These are phyloP conservation scores for Hippoglossus stenolepis DNA, from an alignment of 2,113 vertebrate species.

Conservation along the genomic window DNA sequence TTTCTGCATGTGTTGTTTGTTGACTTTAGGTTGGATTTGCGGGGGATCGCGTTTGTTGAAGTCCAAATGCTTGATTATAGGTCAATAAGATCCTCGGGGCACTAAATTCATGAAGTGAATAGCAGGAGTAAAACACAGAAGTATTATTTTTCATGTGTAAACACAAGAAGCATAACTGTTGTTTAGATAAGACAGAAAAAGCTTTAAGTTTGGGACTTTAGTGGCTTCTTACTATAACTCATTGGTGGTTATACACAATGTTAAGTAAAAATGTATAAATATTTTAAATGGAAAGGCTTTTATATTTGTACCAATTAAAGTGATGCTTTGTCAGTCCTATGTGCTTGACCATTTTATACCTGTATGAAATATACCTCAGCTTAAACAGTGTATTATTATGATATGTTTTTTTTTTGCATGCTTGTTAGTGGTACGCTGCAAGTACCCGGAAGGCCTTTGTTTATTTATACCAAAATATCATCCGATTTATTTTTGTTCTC, in stretches of 20 bases:
- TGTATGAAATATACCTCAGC: background rate
- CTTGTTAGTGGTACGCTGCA: constrained; percentile 11
- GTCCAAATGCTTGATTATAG: background rate
- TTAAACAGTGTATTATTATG: too few species aligned
- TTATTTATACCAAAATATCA: constrained; percentile 16
- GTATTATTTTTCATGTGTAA: background rate
- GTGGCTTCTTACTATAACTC: background rate
- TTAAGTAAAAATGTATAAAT: background rate
- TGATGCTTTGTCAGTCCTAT: too few species aligned
- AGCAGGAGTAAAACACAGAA: background rate
- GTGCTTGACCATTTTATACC: too few species aligned
- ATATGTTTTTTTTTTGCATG: background rate
- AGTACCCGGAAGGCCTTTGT: constrained; percentile 18
- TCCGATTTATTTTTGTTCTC: constrained; percentile 24
- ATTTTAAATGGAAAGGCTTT: too few species aligned
- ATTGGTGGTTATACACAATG: background rate
- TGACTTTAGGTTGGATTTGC: background rate
- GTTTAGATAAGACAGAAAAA: background rate
- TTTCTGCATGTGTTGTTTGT: background rate
- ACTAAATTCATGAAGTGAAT: background rate
- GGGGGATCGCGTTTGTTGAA: background rate
- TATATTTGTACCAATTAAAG: too few species aligned
- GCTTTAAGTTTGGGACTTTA: background rate
- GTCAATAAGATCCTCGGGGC: background rate
- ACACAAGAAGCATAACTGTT: background rate